These are phyloP conservation scores for Sesia apiformis DNA, from an alignment of 2,888 invertebrate genomes.

Conservation along the genomic window DNA sequence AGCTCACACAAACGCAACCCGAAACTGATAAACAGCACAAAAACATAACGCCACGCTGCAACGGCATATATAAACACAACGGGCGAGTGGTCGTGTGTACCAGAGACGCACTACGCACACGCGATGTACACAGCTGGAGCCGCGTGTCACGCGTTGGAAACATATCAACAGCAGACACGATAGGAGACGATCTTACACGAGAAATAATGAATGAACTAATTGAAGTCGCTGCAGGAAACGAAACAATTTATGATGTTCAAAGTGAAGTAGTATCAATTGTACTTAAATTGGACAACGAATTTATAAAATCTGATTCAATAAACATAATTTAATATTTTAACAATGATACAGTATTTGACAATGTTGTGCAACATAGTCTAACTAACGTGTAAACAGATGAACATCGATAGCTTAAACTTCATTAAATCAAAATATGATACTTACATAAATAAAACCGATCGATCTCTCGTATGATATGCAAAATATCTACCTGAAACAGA, in stretches of 20 bases:
- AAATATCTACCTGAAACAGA: conserved; percentile 50
- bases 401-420: too few relatives aligned
- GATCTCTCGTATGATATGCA: not conserved
- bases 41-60: conserved; percentile 57
- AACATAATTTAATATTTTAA: not conserved
- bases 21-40: conserved; percentile 64
- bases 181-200: conserved; percentile 26
- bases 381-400: too few relatives aligned
- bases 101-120: conserved; percentile 25
- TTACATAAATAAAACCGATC: not conserved
- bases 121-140: conserved; percentile 14
- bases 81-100: conserved; percentile 22
- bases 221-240: conserved; percentile 18
- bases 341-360: too few relatives aligned
- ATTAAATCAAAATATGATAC: not conserved
- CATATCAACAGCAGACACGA: conserved; percentile 36
- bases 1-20: conserved; percentile 29
- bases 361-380: too few relatives aligned
- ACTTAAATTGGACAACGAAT: not conserved
- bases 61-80: conserved; percentile 47
- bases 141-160: conserved; percentile 12
- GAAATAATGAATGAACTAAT: conserved; percentile 35
- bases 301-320: not conserved
- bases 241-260: conserved; percentile 16
- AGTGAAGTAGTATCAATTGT: conserved; percentile 6